A percentile compares a stretch with the other conserved stretches of the same genome.
phyloP scores from a whole-genome alignment of 2,888 invertebrate species.

The Cryptocephalus primarius region DNA sequence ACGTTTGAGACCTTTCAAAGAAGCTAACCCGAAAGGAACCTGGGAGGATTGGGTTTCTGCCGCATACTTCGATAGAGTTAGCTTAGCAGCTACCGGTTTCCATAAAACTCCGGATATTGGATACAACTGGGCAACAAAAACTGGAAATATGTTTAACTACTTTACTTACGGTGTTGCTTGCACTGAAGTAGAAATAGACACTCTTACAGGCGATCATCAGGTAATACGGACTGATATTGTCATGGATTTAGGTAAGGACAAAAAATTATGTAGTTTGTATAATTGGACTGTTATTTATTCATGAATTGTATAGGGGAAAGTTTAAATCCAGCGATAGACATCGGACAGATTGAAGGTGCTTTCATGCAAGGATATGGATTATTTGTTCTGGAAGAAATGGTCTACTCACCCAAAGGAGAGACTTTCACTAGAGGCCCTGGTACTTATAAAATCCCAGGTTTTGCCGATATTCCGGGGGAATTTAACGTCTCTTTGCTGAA shows the following conservation, averaged over 20 bases:
- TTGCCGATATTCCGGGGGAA: constrained; percentile 81
- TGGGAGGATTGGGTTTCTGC: constrained; percentile 78
- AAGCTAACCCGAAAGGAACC: constrained; percentile 60
- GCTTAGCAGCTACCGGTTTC: constrained; percentile 75
- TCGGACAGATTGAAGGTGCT: constrained; percentile 93
- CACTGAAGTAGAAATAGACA: constrained; percentile 87
- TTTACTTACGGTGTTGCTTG: constrained; percentile 79
- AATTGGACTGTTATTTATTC: background rate
- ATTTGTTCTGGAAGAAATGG: constrained; percentile 81
- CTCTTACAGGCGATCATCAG: constrained; percentile 87
- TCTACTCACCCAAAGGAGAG: constrained; percentile 74
- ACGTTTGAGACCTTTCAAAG: constrained; percentile 63
- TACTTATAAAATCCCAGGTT: constrained; percentile 88
- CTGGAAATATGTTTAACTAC: constrained; percentile 69
- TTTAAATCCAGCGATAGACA: constrained; percentile 91
- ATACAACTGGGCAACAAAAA: constrained; percentile 57
- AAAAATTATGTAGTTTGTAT: background rate
- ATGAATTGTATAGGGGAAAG: constrained; percentile 52
- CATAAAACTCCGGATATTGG: constrained; percentile 66
- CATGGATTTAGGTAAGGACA: constrained; percentile 68
- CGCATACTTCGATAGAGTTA: constrained; percentile 68
- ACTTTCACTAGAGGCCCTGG: constrained; percentile 83
- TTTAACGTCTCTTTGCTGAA: constrained; percentile 89
- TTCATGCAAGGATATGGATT: constrained; percentile 92
- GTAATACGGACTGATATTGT: constrained; percentile 85